phyloP scores from a whole-genome alignment of 2,888 invertebrate genomes.

The Himalopsyche tibetana region DNA sequence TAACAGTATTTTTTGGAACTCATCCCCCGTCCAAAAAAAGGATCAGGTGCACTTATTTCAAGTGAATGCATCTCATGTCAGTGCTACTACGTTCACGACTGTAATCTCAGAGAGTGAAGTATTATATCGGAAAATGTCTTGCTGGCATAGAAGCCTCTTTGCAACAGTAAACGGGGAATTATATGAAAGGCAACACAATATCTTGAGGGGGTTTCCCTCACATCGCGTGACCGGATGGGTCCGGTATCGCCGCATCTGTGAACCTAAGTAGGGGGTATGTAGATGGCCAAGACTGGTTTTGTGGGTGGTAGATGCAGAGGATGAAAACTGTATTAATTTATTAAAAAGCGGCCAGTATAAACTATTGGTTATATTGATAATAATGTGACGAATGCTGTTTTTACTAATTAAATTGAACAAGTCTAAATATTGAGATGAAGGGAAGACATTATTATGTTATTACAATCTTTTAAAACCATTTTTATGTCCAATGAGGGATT shows the following conservation, averaged over 20 bases:
- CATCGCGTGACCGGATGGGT: slow-evolving; percentile 34
- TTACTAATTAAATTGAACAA: too few relatives aligned
- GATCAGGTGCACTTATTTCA: too few relatives aligned
- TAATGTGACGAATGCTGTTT: too few relatives aligned
- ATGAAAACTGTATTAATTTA: neutral
- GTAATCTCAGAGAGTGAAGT: neutral
- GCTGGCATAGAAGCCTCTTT: neutral
- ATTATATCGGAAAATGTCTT: neutral
- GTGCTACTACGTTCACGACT: neutral
- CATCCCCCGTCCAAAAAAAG: too few relatives aligned
- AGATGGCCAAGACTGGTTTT: neutral
- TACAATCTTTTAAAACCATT: too few relatives aligned
- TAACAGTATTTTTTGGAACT: too few relatives aligned
- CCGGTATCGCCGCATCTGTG: slow-evolving; percentile 16
- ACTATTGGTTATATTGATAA: too few relatives aligned
- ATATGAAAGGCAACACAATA: neutral
- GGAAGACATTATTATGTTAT: too few relatives aligned
- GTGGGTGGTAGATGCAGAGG: neutral
- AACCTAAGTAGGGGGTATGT: neutral
- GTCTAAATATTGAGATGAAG: too few relatives aligned
- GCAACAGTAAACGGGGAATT: neutral
- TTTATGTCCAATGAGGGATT: too few relatives aligned
- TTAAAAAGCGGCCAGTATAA: too few relatives aligned
- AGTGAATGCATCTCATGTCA: too few relatives aligned
- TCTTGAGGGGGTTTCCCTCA: slow-evolving; percentile 22